Percentiles rank a stretch among this genome's conserved stretches.
Conservation (phyloP, 92 coral and sea anemone genomes). For the Umimayanthus kanabou region DNA sequence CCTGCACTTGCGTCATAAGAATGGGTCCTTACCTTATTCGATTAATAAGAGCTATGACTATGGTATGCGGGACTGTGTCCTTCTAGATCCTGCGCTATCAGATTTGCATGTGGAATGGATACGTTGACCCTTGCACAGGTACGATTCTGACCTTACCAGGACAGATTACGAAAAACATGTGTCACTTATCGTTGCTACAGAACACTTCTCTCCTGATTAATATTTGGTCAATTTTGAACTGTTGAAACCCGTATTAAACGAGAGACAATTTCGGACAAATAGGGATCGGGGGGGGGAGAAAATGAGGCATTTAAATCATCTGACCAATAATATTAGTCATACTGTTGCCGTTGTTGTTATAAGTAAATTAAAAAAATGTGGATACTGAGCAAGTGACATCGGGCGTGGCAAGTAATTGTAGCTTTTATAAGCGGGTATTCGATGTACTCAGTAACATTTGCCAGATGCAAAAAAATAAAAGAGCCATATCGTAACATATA, state of each 20-base stretch:
- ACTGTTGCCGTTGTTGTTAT: not conserved
- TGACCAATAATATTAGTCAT: not conserved
- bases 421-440: too few species aligned
- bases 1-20: not conserved
- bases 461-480: too few species aligned
- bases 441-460: too few species aligned
- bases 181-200: not conserved
- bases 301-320: not conserved
- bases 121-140: not conserved
- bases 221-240: not conserved
- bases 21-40: too few species aligned
- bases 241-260: constrained; percentile 2
- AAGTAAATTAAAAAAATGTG: too few species aligned
- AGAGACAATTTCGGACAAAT: not conserved
- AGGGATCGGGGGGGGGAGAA: not conserved
- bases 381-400: too few species aligned
- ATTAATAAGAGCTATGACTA: too few species aligned
- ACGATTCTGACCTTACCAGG: not conserved
- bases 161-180: not conserved
- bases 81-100: not conserved
- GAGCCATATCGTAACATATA: too few species aligned
- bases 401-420: too few species aligned
- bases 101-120: constrained; percentile 5
- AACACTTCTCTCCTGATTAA: not conserved
- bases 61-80: not conserved